Evolutionary conservation across 2,113 vertebrate genomes (phyloP).

Genomic region (Pterophyllum scalare): DNA sequence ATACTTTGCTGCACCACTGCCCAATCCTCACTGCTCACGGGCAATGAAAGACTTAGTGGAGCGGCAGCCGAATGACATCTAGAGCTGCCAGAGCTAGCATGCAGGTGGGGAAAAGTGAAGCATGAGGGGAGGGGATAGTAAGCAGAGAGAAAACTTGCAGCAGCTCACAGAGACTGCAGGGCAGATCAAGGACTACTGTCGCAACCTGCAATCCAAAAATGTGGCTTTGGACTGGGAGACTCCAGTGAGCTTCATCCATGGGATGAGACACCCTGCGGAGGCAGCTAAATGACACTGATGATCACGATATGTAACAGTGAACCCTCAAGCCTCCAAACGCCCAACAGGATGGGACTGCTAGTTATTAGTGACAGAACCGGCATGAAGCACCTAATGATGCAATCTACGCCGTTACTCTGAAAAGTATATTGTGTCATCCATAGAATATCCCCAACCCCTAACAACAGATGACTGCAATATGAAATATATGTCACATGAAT

Average conservation of each 20-base stretch:
- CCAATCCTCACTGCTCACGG: too few species aligned
- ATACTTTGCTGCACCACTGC: too few species aligned
- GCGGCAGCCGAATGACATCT: neutral
- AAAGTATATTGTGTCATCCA: neutral
- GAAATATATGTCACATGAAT: neutral
- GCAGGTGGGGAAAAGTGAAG: neutral
- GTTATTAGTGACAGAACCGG: neutral
- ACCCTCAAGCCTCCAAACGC: neutral
- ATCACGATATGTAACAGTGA: neutral
- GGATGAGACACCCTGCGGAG: neutral
- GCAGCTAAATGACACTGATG: neutral
- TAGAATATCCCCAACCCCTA: neutral
- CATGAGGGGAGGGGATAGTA: too few species aligned
- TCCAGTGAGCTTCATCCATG: neutral
- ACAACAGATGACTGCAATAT: neutral
- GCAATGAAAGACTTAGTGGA: neutral
- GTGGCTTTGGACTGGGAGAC: neutral
- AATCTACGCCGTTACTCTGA: neutral
- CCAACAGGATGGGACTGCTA: neutral
- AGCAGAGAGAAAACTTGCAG: too few species aligned
- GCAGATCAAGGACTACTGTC: neutral
- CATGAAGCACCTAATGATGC: fast-evolving
- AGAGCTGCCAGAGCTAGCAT: too few species aligned
- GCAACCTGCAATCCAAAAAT: neutral
- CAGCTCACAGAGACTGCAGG: too few species aligned